Evolutionary conservation across 2,113 vertebrate species (phyloP), one percentile per base, ranked within the genome.

Genomic region (Sylvietta virens): DNA sequence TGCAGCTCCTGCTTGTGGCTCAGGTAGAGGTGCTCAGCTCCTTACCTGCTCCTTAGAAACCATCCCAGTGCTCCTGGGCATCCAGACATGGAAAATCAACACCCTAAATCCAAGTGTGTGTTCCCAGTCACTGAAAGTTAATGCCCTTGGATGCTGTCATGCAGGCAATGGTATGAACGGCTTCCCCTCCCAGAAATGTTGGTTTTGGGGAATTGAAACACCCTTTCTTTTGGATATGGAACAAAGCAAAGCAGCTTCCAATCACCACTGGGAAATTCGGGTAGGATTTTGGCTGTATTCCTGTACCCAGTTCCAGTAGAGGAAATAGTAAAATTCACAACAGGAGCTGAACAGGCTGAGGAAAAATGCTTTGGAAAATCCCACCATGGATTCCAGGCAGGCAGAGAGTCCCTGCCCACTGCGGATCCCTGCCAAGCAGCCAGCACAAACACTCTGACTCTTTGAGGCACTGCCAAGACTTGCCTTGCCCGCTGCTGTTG

Each of bases 311-410:
- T 39, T 81, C 37, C 28, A 44, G 19, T 1, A 4, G 28, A 91
- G 90, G 93, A 96, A 95, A 72, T 6, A 64, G 76, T 90, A 95
- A 94, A 96, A 93, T 64, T 95, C 90, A 60, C 85, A 58, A 58
- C 31, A 2, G 86, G 69, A 90, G 90, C 60, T 70, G 76, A 88
- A 50, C 1, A 6, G 81, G 67, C 53, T 12, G 48, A 81, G 51
- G 47, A 90, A 92, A 56, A 94, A 83, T 7, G 82, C 71, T 92
- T 56, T 88, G 95, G 95, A 96, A 97, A 97, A 94, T 93, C 93
- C 94, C 88, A 51, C 12, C 24, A 0, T 16, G 5, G 20, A 54
- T 94, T 94, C 88, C 93, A 95, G 86, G 88, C 90, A 96, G 88
- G 70, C 87, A 62, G 40, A 40, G 47, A 0, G 3, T 45, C 57